Percentiles rank a stretch among this genome's conserved stretches.
phyloP scores from a whole-genome alignment of 2,888 invertebrate species.

The Dynastes grantii region DNA sequence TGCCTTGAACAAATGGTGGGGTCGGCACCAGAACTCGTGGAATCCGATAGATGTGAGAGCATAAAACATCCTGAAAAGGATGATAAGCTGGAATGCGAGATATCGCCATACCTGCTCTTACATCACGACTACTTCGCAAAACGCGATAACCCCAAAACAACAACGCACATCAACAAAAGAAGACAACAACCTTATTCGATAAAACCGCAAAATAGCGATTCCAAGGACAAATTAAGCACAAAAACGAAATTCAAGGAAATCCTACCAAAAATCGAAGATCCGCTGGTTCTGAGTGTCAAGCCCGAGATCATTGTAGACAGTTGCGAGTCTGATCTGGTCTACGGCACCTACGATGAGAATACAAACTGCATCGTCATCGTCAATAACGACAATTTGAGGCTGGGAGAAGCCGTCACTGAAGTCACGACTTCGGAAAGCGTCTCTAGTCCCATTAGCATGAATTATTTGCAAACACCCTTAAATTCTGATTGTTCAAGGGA shows the following conservation, averaged over 20 bases:
- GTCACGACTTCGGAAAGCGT: conserved; percentile 62
- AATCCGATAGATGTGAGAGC: conserved; percentile 80
- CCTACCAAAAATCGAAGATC: conserved; percentile 48
- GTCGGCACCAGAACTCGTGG: conserved; percentile 88
- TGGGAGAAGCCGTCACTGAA: conserved; percentile 71
- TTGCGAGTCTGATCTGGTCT: conserved; percentile 76
- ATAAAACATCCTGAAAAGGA: conserved; percentile 62
- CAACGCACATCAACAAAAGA: conserved; percentile 32
- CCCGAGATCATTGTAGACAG: conserved; percentile 24
- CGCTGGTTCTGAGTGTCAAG: conserved; percentile 21
- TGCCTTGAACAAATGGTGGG: conserved; percentile 86
- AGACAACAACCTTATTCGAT: neutral
- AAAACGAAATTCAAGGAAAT: conserved; percentile 55
- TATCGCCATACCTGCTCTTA: conserved; percentile 66
- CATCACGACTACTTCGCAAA: conserved; percentile 67
- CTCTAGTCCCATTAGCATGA: conserved; percentile 51
- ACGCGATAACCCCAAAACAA: conserved; percentile 55
- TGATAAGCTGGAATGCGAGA: conserved; percentile 60
- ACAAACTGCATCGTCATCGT: conserved; percentile 84
- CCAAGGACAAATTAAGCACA: conserved; percentile 22
- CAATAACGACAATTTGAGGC: conserved; percentile 75
- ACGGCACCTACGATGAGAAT: conserved; percentile 81
- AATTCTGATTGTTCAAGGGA: conserved; percentile 47
- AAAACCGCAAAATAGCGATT: neutral
- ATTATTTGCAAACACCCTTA: conserved; percentile 16